Conservation (phyloP, 2,888 invertebrate genomes). For the Drosophila gaucha region DNA sequence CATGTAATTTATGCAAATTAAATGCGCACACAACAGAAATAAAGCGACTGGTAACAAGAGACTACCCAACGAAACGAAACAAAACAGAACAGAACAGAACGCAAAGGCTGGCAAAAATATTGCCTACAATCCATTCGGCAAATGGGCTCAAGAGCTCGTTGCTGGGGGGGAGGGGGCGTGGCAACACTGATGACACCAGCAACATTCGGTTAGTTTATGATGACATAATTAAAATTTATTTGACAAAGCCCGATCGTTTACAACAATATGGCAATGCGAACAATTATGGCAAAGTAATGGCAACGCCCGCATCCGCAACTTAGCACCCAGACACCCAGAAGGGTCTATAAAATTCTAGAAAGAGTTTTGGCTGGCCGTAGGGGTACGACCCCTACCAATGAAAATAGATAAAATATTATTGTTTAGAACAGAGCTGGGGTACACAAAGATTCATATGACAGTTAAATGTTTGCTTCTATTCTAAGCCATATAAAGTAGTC, state of each 20-base stretch:
- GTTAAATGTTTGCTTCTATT: too few species aligned
- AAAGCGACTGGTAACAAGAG: conserved; percentile 48
- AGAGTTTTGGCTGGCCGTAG: too few species aligned
- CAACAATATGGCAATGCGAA: conserved; percentile 30
- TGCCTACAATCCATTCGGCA: conserved; percentile 25
- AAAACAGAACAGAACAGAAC: conserved; percentile 22
- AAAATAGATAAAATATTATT: too few species aligned
- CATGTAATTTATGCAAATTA: conserved; percentile 78
- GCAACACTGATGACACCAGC: conserved; percentile 37
- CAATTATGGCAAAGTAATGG: conserved; percentile 28
- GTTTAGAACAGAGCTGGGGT: too few species aligned
- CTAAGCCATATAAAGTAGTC: too few species aligned
- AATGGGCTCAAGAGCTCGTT: background rate
- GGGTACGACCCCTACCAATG: too few species aligned
- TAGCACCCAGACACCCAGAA: background rate
- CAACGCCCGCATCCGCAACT: conserved; percentile 55
- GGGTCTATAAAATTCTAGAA: background rate
- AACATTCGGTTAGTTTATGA: conserved; percentile 66
- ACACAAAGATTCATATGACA: too few species aligned
- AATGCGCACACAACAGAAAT: conserved; percentile 68
- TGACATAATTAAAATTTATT: conserved; percentile 79
- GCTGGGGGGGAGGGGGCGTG: background rate
- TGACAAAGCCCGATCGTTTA: conserved; percentile 51
- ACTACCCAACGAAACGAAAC: too few species aligned
- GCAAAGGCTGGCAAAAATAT: conserved; percentile 33